Base-by-base conservation (phyloP, 1,140 invertebrate genomes). In the Theocolax elegans region DNA sequence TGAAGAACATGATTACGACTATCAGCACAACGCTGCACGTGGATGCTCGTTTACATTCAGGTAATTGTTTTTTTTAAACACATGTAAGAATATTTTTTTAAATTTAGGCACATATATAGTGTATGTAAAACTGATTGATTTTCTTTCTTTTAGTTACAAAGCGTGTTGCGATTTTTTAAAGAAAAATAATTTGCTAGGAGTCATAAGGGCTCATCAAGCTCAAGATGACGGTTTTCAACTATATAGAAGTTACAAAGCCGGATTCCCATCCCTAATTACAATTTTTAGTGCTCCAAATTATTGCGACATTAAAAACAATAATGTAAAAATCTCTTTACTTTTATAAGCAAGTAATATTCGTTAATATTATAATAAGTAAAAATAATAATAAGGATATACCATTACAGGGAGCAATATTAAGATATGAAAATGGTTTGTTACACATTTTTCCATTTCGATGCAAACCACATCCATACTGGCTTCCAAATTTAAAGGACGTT, bases 391-490 rank as follows among this genome's bases (percentile, higher is more conserved):
- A 27, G n/a, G n/a, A n/a, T n/a, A n/a, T n/a, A 10, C 38, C 44
- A 85, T 85, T 68, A 15, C 85, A 93, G 90, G 98, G 98, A 84
- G 98, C 98, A 80, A 97, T 99, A 82, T 89, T 99, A 78, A 99
- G 99, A 87, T 99, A 99, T 89, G 98, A 99, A 90, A 99, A 99
- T 87, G 99, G 99, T 89, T 97, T 99, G 74, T 99, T 99, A 97
- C 99, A 99, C 87, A 99, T 99, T 79, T 92, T 98, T 80, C 98
- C 99, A 89, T 99, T 99, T 88, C 99, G 99, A 87, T 99, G 96
- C 89, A 99, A 97, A 76, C 97, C 98, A 70, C 98, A 99, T 90
- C 98, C 98, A 29, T 99, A 99, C 85, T 99, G 98, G 98, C 87
- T 99, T 87, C 98, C 98, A 77, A 99, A 99, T 87, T 99, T 99